Evolutionary conservation across 1,140 invertebrate genomes (phyloP), one percentile per base, ranked within the genome.

Genomic region (Hetaerina americana): DNA sequence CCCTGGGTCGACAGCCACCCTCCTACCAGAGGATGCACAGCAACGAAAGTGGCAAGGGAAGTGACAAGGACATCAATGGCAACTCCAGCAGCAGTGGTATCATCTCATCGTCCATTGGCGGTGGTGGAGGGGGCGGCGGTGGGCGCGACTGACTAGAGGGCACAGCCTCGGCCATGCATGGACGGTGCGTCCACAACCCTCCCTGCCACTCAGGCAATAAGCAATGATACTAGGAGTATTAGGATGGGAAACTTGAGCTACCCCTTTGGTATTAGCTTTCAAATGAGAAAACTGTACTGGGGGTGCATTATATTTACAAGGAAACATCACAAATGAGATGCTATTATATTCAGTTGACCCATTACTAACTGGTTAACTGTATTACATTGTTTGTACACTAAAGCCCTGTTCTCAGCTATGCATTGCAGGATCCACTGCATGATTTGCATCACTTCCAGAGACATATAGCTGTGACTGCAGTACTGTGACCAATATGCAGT

Each of bases 1-100:
- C 81, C 68, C 83, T 88, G 71, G 83, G 80, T 6, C 83, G 86
- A 75, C 87, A 87, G 68, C 86, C 87, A 22, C 89, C 90, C 0
- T 88, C 82, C 77, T 94, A 92, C 81, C 92, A 93, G 77, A 84
- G 92, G 74, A 93, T 92, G 87, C 89, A 90, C 78, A 93, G 91
- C 79, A 93, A 89, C 77, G 92, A 94, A 77, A 79, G 78, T 49
- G 79, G 79, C 5, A 88, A 90, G 74, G 85, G 86, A 26, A 89
- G 86, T 71, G 90, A 92, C 75, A 91, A 91, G 78, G 87, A 90
- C 72, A 77, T 78, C 12, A 80, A 79, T 72, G 79, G 78, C 15
- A 80, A 77, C 79, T 81, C 72, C 69, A 75, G 71, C 28, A 68
- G 25, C 31, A 40, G 15, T 12, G n/a, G n/a, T n/a, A n/a, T n/a